Evolutionary conservation across 2,888 invertebrate species (phyloP), one percentile per base, ranked within the genome.

Genomic region (Microctonus aethiopoides): DNA sequence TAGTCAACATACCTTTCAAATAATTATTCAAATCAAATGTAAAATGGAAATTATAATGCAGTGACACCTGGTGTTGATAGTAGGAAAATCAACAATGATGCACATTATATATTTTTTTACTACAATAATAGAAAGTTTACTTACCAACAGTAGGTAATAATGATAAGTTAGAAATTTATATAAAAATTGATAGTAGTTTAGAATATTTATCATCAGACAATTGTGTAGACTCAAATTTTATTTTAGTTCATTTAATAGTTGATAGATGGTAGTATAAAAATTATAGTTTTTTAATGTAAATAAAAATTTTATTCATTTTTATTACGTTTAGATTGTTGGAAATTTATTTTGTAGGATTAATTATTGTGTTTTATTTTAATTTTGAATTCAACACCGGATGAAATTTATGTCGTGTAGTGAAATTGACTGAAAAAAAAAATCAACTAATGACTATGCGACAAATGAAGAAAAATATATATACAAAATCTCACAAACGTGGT

Each of bases 401-500:
- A n/a, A n/a, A n/a, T n/a, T n/a, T n/a, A n/a, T n/a, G n/a, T n/a
- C 1, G 5, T n/a, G 39, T 39, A 6, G 39, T 39, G 6, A 10
- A n/a, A 39, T 4, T n/a, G 13, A 13, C n/a, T n/a, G n/a, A 4
- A 13, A 13, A n/a, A n/a, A 16, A 46, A 46, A 16, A 16, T 16
- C 6, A 46, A 46, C 46, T 16, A 9, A 46, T 16, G 16, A 46
- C 6, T 20, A 9, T 6, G 16, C 6, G 16, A 46, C 16, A 20
- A 16, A 41, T 41, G 41, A 41, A n/a, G 16, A 46, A 20, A 46
- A n/a, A n/a, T n/a, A n/a, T n/a, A n/a, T n/a, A n/a, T n/a, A n/a
- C n/a, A n/a, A n/a, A n/a, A n/a, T n/a, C n/a, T n/a, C n/a, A 6
- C 5, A 46, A 51, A 62, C 62, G 51, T 62, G 62, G 16, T 46